Evolutionary conservation across 2,113 vertebrate genomes (phyloP), one percentile per base, ranked within the genome.

Genomic region (Microtus montanus): DNA sequence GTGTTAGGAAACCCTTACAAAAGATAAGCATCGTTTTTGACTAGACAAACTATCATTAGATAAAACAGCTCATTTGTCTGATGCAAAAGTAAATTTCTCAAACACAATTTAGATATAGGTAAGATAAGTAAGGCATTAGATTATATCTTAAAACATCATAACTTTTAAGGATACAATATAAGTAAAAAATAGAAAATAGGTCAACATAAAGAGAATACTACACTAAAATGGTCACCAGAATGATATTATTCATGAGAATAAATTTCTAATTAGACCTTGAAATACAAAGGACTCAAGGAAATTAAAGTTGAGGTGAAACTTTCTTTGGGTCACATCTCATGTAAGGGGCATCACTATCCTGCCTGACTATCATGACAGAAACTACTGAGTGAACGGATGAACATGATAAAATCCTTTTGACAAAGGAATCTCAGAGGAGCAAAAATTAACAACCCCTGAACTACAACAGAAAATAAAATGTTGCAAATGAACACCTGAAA

Each of bases 11-110:
- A 96, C 3, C 49, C 91, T 92, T 84, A 94, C 61, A 58, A 83
- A 82, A 77, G 91, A 58, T 49, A 96, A 79, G 26, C 17, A 54
- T 30, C 22, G 38, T 28, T 41, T 95, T 86, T 79, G 17, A 80
- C 89, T 52, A 82, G 49, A 47, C 24, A 91, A 94, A 90, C 15
- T 86, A 54, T 64, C 54, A 95, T 49, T 11, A 58, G 38, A 93
- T 79, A 88, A 96, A 97, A 89, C 35, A 93, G 91, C 85, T 79
- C 28, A 90, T 63, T 79, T 74, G 71, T 61, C 58, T 85, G 54
- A 38, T 49, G 12, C 35, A 85, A 97, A 97, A 84, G 63, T 38
- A 85, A 92, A 64, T 64, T 47, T 77, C 44, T 94, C 44, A 90
- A 95, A 82, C 49, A 80, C 15, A 64, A 85, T 88, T 96, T 86